A percentile compares a stretch with the other conserved stretches of the same genome.
These are phyloP conservation scores for Sander lucioperca DNA, from an alignment of 2,113 vertebrate species.

Conservation along the genomic window DNA sequence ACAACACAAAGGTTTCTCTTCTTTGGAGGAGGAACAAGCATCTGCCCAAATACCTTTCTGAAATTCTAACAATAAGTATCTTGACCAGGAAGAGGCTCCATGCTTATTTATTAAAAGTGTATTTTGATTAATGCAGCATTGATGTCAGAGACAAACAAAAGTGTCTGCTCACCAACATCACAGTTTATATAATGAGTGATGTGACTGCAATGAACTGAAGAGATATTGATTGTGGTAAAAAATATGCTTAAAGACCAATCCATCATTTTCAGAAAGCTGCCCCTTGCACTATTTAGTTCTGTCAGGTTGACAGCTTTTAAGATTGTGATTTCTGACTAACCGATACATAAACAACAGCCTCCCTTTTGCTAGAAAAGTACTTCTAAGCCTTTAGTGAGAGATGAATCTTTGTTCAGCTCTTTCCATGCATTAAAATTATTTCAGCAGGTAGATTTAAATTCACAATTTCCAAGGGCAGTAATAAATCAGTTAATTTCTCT, in stretches of 20 bases:
- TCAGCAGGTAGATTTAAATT: constrained; percentile 21
- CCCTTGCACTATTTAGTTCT: not conserved
- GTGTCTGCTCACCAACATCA: constrained; percentile 2
- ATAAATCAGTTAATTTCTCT: not conserved
- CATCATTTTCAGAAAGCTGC: constrained; percentile 19
- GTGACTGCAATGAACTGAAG: constrained; percentile 4
- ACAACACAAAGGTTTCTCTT: not conserved
- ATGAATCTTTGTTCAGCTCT: constrained; percentile 11
- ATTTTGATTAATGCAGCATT: not conserved
- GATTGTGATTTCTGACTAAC: constrained; percentile 26
- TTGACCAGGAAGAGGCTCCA: not conserved
- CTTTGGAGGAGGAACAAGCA: not conserved
- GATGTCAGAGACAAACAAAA: constrained; percentile 16
- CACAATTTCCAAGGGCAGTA: constrained; percentile 1
- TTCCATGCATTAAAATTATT: constrained; percentile 29
- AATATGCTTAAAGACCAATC: constrained; percentile 22
- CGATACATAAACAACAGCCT: not conserved
- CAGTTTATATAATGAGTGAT: constrained; percentile 9
- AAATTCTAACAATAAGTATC: not conserved
- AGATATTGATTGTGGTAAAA: constrained; percentile 20
- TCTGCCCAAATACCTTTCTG: not conserved
- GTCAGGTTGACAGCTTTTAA: constrained; percentile 15
- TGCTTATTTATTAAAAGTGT: not conserved
- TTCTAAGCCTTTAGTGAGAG: not conserved
- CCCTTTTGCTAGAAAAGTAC: not conserved